Conservation (phyloP, 2,797 vertebrate genomes). For the Paedocypris micromegethes region DNA sequence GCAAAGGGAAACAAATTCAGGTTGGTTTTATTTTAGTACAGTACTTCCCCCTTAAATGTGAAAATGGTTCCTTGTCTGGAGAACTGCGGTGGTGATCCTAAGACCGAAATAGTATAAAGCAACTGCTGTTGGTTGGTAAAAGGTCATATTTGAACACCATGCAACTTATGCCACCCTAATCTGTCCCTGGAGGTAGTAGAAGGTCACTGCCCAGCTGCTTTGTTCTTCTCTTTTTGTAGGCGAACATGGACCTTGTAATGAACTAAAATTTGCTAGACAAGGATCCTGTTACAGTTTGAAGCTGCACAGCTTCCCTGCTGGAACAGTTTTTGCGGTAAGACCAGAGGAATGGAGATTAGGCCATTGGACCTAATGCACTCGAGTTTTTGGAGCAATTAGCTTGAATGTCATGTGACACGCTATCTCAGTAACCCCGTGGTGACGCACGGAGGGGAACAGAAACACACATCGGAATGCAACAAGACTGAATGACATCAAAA, state of each 20-base stretch:
- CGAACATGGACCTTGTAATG: slow-evolving; percentile 22
- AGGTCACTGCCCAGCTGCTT: slow-evolving; percentile 44
- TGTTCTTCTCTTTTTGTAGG: slow-evolving; percentile 29
- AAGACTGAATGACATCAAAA: background rate
- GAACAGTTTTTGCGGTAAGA: background rate
- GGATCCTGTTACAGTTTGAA: background rate
- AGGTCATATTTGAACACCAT: slow-evolving; percentile 34
- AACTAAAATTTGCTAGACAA: slow-evolving; percentile 31
- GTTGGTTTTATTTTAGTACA: slow-evolving; percentile 44
- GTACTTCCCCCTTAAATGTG: slow-evolving; percentile 48
- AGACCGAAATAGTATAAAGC: slow-evolving; percentile 62
- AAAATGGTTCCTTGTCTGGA: slow-evolving; percentile 54
- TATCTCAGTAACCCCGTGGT: background rate
- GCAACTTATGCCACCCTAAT: slow-evolving; percentile 36
- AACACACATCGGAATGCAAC: slow-evolving; percentile 8
- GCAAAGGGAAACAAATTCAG: background rate
- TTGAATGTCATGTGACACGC: slow-evolving; percentile 4
- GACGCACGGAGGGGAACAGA: slow-evolving; percentile 28
- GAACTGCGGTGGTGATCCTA: slow-evolving; percentile 47
- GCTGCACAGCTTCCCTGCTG: background rate
- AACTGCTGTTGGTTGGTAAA: slow-evolving; percentile 55
- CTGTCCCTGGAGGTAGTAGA: slow-evolving; percentile 26
- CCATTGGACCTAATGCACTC: slow-evolving; percentile 19
- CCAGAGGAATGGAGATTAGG: slow-evolving; percentile 12
- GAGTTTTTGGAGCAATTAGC: slow-evolving; percentile 4